Conservation (phyloP, 2,888 invertebrate species). For the Neelides folsomi region DNA sequence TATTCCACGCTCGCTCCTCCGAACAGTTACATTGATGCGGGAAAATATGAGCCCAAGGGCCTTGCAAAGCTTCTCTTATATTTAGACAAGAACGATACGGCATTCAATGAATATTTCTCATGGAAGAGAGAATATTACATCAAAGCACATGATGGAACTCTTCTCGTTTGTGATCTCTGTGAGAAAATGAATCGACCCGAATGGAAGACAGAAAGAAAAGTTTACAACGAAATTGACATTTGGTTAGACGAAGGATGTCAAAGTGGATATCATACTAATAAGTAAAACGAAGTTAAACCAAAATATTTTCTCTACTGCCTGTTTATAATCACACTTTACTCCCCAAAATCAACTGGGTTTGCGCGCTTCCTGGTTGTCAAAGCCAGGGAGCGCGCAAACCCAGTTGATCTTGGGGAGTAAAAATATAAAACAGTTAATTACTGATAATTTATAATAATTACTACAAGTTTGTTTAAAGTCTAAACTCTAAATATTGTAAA, state of each 20-base stretch:
- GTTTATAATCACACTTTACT: too few relatives aligned
- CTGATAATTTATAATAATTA: too few relatives aligned
- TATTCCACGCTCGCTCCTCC: slow-evolving; percentile 29
- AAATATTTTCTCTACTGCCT: too few relatives aligned
- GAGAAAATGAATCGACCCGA: slow-evolving; percentile 26
- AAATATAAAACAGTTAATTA: too few relatives aligned
- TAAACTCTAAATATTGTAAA: too few relatives aligned
- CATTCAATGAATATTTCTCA: slow-evolving; percentile 31
- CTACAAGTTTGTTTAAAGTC: too few relatives aligned
- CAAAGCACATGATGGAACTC: slow-evolving; percentile 26
- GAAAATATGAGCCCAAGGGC: slow-evolving; percentile 25
- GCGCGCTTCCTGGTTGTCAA: too few relatives aligned
- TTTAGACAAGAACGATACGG: slow-evolving; percentile 26
- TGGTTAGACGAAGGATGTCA: slow-evolving; percentile 26
- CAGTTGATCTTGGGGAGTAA: too few relatives aligned
- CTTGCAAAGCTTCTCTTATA: slow-evolving; percentile 30
- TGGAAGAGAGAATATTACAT: slow-evolving; percentile 28
- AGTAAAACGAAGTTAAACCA: too few relatives aligned
- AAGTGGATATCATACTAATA: slow-evolving; percentile 10
- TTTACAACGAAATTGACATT: slow-evolving; percentile 26
- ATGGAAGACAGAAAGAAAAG: slow-evolving; percentile 25
- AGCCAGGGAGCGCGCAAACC: too few relatives aligned
- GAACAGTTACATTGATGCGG: slow-evolving; percentile 26
- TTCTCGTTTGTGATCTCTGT: slow-evolving; percentile 29
- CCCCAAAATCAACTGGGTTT: too few relatives aligned